Evolutionary conservation across 2,797 vertebrate genomes (phyloP).

Genomic region (Hirundo rustica): DNA sequence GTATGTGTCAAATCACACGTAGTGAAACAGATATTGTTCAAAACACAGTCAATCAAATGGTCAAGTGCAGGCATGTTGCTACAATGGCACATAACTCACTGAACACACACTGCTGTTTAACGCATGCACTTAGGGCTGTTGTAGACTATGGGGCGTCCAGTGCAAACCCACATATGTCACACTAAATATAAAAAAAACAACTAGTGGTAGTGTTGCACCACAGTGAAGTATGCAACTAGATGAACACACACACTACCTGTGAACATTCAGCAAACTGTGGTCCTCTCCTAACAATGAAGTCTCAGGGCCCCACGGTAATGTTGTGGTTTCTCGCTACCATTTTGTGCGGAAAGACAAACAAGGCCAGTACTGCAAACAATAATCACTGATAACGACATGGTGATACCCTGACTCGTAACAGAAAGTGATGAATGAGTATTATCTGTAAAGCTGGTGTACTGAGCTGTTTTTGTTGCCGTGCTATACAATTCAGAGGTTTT

Average conservation of each 20-base stretch:
- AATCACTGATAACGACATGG: background rate
- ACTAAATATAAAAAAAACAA: background rate
- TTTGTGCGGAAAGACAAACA: background rate
- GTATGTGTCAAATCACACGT: fast-evolving
- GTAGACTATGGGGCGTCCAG: background rate
- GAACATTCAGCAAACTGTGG: background rate
- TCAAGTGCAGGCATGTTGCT: background rate
- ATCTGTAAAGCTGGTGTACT: background rate
- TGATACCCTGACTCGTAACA: background rate
- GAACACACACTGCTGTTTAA: background rate
- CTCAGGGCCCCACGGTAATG: fast-evolving
- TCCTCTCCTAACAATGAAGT: background rate
- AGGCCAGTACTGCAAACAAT: background rate
- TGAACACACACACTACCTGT: background rate
- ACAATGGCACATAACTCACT: background rate
- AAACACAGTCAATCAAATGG: background rate
- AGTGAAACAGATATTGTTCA: background rate
- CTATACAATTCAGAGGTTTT: background rate
- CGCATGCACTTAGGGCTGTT: fast-evolving
- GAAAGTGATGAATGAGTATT: background rate
- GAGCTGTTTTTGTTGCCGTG: background rate
- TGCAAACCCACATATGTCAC: background rate
- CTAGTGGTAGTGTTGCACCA: background rate
- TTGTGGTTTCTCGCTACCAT: background rate
- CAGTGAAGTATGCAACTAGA: background rate